Conservation (phyloP, 2,888 invertebrate genomes). For the Camptogramma bilineatum region DNA sequence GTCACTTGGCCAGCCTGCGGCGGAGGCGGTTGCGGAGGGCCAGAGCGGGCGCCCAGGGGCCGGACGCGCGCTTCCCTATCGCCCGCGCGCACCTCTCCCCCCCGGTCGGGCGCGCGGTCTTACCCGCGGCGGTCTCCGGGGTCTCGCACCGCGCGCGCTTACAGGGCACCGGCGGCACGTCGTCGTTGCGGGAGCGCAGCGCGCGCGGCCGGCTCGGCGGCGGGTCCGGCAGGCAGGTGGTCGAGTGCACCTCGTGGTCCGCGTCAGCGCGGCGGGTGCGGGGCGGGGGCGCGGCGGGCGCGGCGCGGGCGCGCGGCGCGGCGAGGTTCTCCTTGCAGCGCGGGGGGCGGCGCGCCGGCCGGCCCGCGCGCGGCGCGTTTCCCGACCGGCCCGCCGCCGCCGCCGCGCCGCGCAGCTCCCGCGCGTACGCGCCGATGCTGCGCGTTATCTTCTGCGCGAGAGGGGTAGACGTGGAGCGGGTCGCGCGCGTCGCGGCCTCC, state of each 20-base stretch:
- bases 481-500: constrained; percentile 46
- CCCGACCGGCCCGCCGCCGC: constrained; percentile 64
- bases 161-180: constrained; percentile 37
- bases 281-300: constrained; percentile 62
- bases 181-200: constrained; percentile 63
- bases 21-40: constrained; percentile 77
- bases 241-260: constrained; percentile 64
- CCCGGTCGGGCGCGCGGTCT: constrained; percentile 44
- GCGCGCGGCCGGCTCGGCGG: constrained; percentile 51
- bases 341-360: constrained; percentile 71
- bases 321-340: constrained; percentile 80
- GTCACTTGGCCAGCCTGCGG: constrained; percentile 74
- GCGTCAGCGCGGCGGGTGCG: constrained; percentile 48
- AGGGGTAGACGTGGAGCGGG: constrained; percentile 55
- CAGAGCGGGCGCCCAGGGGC: constrained; percentile 75
- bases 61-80: constrained; percentile 63
- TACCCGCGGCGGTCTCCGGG: constrained; percentile 43
- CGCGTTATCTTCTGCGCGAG: constrained; percentile 60
- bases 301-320: constrained; percentile 66
- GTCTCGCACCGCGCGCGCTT: constrained; percentile 49
- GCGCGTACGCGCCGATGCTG: constrained; percentile 59
- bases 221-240: constrained; percentile 55
- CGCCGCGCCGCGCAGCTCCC: constrained; percentile 58
- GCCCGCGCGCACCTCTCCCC: constrained; percentile 57
- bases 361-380: constrained; percentile 77